Evolutionary conservation across 2,797 vertebrate species (phyloP).

Genomic region (Enteromius unitaeniatus): DNA sequence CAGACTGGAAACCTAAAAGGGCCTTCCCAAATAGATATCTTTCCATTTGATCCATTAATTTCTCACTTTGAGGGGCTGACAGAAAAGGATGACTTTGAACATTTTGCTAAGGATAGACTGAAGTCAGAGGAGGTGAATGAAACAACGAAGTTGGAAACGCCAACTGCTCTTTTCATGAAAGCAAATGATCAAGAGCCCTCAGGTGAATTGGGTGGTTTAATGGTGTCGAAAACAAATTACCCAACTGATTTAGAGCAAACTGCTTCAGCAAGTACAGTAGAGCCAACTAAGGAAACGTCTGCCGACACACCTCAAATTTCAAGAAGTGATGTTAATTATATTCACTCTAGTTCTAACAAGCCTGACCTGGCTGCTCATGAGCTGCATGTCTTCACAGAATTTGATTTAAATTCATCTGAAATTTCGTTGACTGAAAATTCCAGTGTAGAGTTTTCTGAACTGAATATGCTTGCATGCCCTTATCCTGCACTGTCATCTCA

Average conservation of each 20-base stretch:
- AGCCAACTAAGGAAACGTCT: slow-evolving; percentile 7
- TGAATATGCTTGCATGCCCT: slow-evolving; percentile 52
- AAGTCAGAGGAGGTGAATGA: slow-evolving; percentile 67
- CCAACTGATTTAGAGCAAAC: slow-evolving; percentile 23
- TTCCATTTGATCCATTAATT: slow-evolving; percentile 65
- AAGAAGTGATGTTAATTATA: slow-evolving; percentile 43
- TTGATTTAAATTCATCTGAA: slow-evolving; percentile 33
- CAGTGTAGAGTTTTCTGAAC: slow-evolving; percentile 50
- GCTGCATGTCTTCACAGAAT: neutral
- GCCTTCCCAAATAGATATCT: neutral
- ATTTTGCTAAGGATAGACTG: slow-evolving; percentile 85
- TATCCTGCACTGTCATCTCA: neutral
- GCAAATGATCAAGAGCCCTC: slow-evolving; percentile 11
- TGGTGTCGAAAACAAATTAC: neutral
- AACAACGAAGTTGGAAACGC: slow-evolving; percentile 31
- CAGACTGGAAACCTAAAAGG: slow-evolving; percentile 32
- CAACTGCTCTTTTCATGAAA: neutral
- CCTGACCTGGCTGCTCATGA: slow-evolving; percentile 20
- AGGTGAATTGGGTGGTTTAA: slow-evolving; percentile 19
- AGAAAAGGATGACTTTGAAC: slow-evolving; percentile 85
- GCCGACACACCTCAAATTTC: slow-evolving; percentile 21
- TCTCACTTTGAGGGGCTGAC: slow-evolving; percentile 31
- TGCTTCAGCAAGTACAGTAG: slow-evolving; percentile 28
- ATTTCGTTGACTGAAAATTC: slow-evolving; percentile 45
- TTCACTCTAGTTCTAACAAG: slow-evolving; percentile 26